Evolutionary conservation across 2,888 invertebrate genomes (phyloP).

Genomic region (Rugalucina vietnamica): DNA sequence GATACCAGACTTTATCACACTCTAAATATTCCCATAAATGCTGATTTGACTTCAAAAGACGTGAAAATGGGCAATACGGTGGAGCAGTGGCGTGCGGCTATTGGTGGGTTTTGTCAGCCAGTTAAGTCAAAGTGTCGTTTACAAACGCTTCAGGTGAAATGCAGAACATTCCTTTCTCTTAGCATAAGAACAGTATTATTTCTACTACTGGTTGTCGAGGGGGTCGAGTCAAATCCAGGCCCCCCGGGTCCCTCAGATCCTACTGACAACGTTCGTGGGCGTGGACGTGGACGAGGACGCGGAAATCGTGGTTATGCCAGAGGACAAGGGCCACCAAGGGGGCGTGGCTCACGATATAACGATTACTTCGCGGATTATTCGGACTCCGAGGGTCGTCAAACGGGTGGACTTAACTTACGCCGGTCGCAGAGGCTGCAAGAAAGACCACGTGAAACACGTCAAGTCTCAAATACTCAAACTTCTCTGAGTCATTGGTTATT

Average conservation of each 20-base stretch:
- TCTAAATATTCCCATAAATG: neutral
- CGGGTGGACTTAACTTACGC: neutral
- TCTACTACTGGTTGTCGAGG: neutral
- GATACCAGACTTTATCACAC: neutral
- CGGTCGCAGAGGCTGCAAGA: neutral
- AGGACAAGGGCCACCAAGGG: neutral
- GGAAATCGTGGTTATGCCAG: neutral
- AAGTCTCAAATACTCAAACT: neutral
- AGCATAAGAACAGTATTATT: neutral
- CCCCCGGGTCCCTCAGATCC: neutral
- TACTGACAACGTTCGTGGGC: too few species aligned
- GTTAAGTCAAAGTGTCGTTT: neutral
- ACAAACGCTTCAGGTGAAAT: neutral
- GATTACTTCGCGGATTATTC: neutral
- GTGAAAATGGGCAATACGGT: neutral
- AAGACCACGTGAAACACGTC: neutral
- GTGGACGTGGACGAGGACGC: neutral
- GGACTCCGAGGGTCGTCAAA: neutral
- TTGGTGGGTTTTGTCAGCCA: neutral
- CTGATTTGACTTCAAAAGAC: neutral
- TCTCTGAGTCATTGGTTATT: neutral
- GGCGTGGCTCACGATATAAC: neutral
- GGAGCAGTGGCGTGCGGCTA: neutral
- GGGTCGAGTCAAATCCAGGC: neutral
- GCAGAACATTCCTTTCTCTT: neutral